Evolutionary conservation across 2,797 vertebrate species (phyloP), one percentile per base, ranked within the genome.

Genomic region (Octomys mimax): DNA sequence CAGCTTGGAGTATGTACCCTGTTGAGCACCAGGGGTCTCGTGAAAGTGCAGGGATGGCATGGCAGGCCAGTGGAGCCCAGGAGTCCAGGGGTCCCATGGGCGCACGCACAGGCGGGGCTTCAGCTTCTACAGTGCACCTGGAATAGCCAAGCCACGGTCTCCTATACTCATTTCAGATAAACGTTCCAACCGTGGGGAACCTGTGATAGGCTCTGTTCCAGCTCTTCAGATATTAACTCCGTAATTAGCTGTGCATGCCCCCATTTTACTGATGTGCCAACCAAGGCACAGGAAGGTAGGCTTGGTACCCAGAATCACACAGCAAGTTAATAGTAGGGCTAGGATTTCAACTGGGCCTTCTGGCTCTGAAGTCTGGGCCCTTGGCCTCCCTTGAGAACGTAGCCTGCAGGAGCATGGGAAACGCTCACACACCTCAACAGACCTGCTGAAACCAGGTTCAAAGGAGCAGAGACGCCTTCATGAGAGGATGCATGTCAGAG

Each of bases 251-350:
- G 26, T 64, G 81, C 28, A 33, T 77, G 49, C 42, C 71, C 7
- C 62, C 61, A 24, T 59, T 79, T 89, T 87, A 94, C 61, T 81
- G 64, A 89, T 49, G n/a, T 91, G 8, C 64, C 77, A 78, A 71
- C 77, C 22, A 24, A 89, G 62, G 64, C 75, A 57, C 61, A 61
- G 68, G 78, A 86, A 33, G 49, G 89, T 87, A 82, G 49, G 11
- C 33, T 26, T 49, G 39, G 57, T 77, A n/a, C 70, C 87, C 85
- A 79, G 26, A 91, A 31, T 83, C 91, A 89, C 91, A 78, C 31
- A 88, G 84, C 18, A 39, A 39, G 54, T 19, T 49, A 79, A 64
- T 7, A 77, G 80, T 28, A 46, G 71, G 24, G 66, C 87, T 46
- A 61, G 71, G 42, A 66, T 71, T 87, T 78, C 66, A 70, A n/a